phyloP scores from a whole-genome alignment of 2,888 invertebrate genomes.

The Himalopsyche kuldschensis region DNA sequence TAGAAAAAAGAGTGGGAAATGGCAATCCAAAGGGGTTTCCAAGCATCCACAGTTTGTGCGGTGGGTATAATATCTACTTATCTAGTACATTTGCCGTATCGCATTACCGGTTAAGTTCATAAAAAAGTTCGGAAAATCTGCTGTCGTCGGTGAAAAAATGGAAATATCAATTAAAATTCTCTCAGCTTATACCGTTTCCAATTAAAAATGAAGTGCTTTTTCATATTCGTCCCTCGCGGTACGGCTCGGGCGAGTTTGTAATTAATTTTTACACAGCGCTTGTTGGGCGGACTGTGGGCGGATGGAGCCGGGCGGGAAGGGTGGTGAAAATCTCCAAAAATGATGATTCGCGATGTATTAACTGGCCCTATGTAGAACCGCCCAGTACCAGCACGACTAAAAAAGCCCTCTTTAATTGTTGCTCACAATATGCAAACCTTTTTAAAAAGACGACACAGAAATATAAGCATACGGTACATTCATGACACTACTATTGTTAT shows the following conservation, averaged over 20 bases:
- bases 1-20: neutral
- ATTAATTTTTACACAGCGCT: conserved; percentile 32
- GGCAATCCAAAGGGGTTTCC: neutral
- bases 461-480: too few relatives aligned
- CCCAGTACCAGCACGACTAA: neutral
- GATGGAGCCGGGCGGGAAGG: neutral
- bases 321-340: neutral
- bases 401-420: neutral
- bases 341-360: conserved; percentile 21
- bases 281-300: neutral
- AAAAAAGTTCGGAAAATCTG: conserved; percentile 16
- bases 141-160: conserved; percentile 24
- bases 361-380: neutral
- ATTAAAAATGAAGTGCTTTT: conserved; percentile 39
- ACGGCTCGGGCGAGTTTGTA: conserved; percentile 24
- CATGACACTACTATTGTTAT: too few relatives aligned
- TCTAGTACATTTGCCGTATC: neutral
- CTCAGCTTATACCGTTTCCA: conserved; percentile 39
- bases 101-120: conserved; percentile 7
- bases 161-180: conserved; percentile 39
- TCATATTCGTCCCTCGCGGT: conserved; percentile 34
- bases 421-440: neutral
- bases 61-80: neutral
- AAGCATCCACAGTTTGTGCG: neutral
- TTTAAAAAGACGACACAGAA: too few relatives aligned